Conservation (phyloP, 2,797 vertebrate species). For the Rhinophrynus dorsalis region DNA sequence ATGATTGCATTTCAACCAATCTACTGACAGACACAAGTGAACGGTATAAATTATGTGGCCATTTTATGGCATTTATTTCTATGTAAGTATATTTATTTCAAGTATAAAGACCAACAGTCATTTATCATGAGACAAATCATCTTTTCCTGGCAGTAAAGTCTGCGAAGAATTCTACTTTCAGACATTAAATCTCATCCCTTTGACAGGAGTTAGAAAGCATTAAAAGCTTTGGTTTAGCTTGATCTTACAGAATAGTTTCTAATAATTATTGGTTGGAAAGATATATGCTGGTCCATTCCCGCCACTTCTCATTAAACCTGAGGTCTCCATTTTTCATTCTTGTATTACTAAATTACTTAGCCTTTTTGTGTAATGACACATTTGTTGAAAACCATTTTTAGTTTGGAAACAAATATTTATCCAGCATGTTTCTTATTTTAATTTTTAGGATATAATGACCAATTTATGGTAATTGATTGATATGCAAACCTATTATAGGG, state of each 20-base stretch:
- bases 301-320: conserved; percentile 74
- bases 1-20: conserved; percentile 66
- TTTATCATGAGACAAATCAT: conserved; percentile 82
- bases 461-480: neutral
- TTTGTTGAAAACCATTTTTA: conserved; percentile 70
- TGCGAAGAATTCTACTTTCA: conserved; percentile 82
- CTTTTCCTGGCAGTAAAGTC: conserved; percentile 79
- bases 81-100: conserved; percentile 71
- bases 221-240: conserved; percentile 80
- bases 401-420: conserved; percentile 70
- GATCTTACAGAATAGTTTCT: conserved; percentile 82
- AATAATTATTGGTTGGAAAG: conserved; percentile 81
- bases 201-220: conserved; percentile 80
- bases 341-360: conserved; percentile 80
- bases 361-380: conserved; percentile 76
- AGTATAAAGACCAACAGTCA: conserved; percentile 74
- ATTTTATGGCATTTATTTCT: conserved; percentile 76
- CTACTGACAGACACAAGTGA: conserved; percentile 66
- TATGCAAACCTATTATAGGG: no score
- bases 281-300: conserved; percentile 74
- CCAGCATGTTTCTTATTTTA: conserved; percentile 61
- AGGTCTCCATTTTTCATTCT: conserved; percentile 76
- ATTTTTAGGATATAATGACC: conserved; percentile 50
- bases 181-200: conserved; percentile 75
- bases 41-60: conserved; percentile 74